Evolutionary conservation across 2,113 vertebrate species (phyloP), one percentile per base, ranked within the genome.

Genomic region (Ptilonorhynchus violaceus): DNA sequence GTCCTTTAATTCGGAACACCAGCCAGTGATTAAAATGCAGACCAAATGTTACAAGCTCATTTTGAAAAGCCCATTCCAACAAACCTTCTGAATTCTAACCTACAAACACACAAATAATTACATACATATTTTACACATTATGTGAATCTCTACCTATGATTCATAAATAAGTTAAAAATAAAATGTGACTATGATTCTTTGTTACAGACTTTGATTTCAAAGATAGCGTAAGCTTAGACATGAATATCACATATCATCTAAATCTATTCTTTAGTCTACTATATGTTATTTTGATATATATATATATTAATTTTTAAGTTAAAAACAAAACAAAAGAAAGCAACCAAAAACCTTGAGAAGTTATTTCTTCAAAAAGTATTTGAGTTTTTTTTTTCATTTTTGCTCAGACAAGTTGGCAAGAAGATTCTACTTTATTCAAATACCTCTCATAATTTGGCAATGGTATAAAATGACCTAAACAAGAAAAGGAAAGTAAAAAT

Each of bases 311-410:
- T 64, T 66, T 31, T 77, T 33, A 60, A 53, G 7, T n/a, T n/a
- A n/a, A 47, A 80, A 39, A 39, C 30, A 33, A n/a, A 66, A 46
- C 31, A 66, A 46, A 66, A 66, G 30, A 46, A 62, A 64, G 22
- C 5, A 41, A 9, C 17, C 33, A 44, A 35, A 89, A 63, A 28
- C 0, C 3, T 39, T 28, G 25, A 10, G 3, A 58, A 62, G 4
- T 68, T 59, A 41, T 62, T 47, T 24, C 6, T 73, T 77, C 30
- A 23, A 37, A 56, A 63, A 14, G 15, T 21, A 49, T 59, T 83
- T 79, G 16, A 79, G 50, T 66, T 76, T 41, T 13, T 47, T 56
- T 28, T 64, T 64, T 49, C 24, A 15, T 28, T 68, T 88, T 89
- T 52, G 4, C 6, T 83, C 30, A 52, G 35, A 52, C 11, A 69